A percentile compares a stretch with the other conserved stretches of the same genome.
These are phyloP conservation scores for Chymomyza amoena DNA, from an alignment of 2,888 invertebrate species.

Conservation along the genomic window DNA sequence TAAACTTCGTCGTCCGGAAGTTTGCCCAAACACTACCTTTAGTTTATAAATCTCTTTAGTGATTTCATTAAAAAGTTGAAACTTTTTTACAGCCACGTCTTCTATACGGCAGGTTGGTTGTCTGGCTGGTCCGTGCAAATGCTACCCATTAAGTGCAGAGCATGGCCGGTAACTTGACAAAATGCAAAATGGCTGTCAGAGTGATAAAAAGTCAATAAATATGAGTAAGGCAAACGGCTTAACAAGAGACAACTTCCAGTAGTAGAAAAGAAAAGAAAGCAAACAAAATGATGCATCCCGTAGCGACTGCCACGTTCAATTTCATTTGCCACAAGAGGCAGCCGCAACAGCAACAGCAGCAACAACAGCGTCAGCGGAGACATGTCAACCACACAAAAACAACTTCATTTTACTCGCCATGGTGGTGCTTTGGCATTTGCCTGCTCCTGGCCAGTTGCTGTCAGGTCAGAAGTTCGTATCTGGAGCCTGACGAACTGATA, in stretches of 20 bases:
- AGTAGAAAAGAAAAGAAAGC: constrained; percentile 19
- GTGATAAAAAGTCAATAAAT: constrained; percentile 42
- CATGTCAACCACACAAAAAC: constrained; percentile 14
- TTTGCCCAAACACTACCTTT: background rate
- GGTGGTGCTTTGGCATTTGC: constrained; percentile 74
- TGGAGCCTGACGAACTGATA: constrained; percentile 79
- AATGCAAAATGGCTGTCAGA: constrained; percentile 33
- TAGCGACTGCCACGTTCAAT: constrained; percentile 53
- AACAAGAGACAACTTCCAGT: constrained; percentile 42
- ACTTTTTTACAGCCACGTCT: background rate
- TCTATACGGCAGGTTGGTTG: background rate
- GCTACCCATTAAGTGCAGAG: constrained; percentile 5
- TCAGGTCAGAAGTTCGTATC: constrained; percentile 64
- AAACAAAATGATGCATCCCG: constrained; percentile 66
- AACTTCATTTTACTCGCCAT: constrained; percentile 56
- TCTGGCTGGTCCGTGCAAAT: background rate
- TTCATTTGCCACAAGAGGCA: constrained; percentile 43
- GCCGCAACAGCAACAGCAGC: constrained; percentile 28
- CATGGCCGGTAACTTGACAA: constrained; percentile 29
- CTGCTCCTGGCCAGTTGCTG: constrained; percentile 48
- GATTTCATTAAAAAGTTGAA: background rate
- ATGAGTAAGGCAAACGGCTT: constrained; percentile 35
- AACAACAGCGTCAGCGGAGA: constrained; percentile 25
- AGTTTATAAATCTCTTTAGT: background rate
- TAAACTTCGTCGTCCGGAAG: background rate